A percentile compares a stretch with the other conserved stretches of the same genome.
phyloP scores from a whole-genome alignment of 2,888 invertebrate species.

The Patella pellucida region DNA sequence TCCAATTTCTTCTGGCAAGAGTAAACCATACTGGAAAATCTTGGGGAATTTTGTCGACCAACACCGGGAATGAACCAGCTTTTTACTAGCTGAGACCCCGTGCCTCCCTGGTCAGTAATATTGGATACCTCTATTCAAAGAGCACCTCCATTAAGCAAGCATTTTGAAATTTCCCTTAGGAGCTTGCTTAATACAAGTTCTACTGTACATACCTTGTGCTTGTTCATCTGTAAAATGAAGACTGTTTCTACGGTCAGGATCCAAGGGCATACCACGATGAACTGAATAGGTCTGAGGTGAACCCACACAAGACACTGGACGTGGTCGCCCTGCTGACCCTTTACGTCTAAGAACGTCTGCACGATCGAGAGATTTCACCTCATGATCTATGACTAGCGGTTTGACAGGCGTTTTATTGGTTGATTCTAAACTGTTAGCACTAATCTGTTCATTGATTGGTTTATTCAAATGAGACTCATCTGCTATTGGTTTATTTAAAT shows the following conservation, averaged over 20 bases:
- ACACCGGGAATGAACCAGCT: no score
- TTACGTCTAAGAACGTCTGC: slow-evolving; percentile 25
- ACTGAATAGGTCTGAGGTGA: slow-evolving; percentile 46
- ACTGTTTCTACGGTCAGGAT: slow-evolving; percentile 26
- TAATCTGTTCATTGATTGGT: slow-evolving; percentile 33
- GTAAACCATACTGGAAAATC: no score
- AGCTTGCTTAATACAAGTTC: no score
- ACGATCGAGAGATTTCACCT: slow-evolving; percentile 8
- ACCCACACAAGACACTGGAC: slow-evolving; percentile 57
- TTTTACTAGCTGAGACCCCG: no score
- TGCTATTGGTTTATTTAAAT: slow-evolving; percentile 1
- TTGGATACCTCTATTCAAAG: no score
- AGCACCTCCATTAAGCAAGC: no score
- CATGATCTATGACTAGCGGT: slow-evolving; percentile 20
- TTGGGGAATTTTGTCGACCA: no score
- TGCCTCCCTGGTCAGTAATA: not conserved
- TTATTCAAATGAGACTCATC: slow-evolving; percentile 28
- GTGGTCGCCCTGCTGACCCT: slow-evolving; percentile 40
- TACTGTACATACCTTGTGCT: slow-evolving; percentile 44
- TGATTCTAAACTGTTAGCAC: slow-evolving; percentile 13
- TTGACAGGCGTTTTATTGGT: slow-evolving; percentile 28
- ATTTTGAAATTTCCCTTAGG: no score
- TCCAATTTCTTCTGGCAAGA: no score
- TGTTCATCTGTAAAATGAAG: slow-evolving; percentile 53
- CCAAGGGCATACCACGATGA: slow-evolving; percentile 40